phyloP scores from a whole-genome alignment of 2,888 invertebrate genomes.

The Glaucopsyche alexis region DNA sequence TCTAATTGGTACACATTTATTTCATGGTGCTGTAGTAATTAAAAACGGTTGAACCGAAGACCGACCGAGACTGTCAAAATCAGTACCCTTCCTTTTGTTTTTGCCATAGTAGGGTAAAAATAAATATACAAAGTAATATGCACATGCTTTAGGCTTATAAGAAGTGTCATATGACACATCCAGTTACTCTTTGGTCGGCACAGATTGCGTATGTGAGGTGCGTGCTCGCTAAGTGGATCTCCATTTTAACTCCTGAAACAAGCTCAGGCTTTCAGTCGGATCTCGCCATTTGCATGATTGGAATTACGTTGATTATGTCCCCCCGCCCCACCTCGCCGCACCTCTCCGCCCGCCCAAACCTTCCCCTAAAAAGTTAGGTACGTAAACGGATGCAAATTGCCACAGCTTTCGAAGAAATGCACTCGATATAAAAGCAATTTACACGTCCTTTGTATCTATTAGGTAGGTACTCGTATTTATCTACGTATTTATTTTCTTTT shows the following conservation, averaged over 20 bases:
- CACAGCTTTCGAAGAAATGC: slow-evolving; percentile 39
- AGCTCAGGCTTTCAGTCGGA: slow-evolving; percentile 79
- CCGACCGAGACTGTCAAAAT: too few relatives aligned
- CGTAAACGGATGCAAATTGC: slow-evolving; percentile 73
- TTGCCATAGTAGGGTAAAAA: too few relatives aligned
- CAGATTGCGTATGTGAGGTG: slow-evolving; percentile 77
- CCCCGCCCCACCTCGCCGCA: slow-evolving; percentile 40
- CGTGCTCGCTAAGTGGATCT: slow-evolving; percentile 78
- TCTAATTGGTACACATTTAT: too few relatives aligned
- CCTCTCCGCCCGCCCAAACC: slow-evolving; percentile 40
- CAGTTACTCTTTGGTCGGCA: slow-evolving; percentile 54
- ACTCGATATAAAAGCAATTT: slow-evolving; percentile 45
- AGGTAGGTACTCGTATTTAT: not conserved
- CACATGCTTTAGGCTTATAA: too few relatives aligned
- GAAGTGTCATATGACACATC: too few relatives aligned
- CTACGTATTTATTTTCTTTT: not conserved
- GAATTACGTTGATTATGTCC: slow-evolving; percentile 76
- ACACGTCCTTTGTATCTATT: not conserved
- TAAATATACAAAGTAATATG: too few relatives aligned
- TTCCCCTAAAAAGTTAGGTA: slow-evolving; percentile 52
- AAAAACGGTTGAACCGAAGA: too few relatives aligned
- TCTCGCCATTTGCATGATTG: slow-evolving; percentile 80
- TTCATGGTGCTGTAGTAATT: too few relatives aligned
- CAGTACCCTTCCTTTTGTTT: too few relatives aligned
- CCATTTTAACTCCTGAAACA: slow-evolving; percentile 81